These are phyloP conservation scores for Gambusia affinis DNA, from an alignment of 2,113 vertebrate species.

Conservation along the genomic window DNA sequence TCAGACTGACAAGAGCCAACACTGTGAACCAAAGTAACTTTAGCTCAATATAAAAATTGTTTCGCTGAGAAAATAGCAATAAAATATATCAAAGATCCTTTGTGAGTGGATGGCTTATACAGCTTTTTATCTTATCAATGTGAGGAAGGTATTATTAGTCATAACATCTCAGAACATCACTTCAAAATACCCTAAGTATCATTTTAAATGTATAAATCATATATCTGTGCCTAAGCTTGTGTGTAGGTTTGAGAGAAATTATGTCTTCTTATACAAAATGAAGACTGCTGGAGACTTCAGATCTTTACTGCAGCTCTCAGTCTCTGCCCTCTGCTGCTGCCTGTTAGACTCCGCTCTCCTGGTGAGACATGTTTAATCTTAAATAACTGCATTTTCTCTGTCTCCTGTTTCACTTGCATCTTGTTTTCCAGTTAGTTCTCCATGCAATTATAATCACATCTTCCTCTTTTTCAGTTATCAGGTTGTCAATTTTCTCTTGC, in stretches of 20 bases:
- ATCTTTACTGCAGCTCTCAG: neutral
- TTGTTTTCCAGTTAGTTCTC: neutral
- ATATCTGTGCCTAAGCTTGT: neutral
- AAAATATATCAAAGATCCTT: neutral
- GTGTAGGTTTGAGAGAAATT: neutral
- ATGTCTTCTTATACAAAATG: neutral
- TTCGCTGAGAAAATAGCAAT: neutral
- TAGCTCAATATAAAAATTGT: neutral
- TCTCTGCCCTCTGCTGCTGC: neutral
- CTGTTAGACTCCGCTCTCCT: neutral
- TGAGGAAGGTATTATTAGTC: neutral
- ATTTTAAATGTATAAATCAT: neutral
- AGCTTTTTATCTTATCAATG: neutral
- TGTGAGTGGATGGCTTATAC: neutral
- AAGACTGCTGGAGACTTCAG: neutral
- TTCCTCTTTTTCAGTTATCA: neutral
- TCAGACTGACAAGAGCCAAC: too few species aligned
- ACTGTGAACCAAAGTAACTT: neutral
- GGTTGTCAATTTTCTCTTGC: neutral
- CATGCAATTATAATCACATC: neutral
- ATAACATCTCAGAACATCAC: neutral
- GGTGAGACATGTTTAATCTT: neutral
- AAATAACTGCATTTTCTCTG: neutral
- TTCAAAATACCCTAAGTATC: neutral
- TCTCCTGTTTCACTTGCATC: neutral